Base-by-base conservation (phyloP, 2,888 invertebrate genomes). In the Cylloceria caligata region DNA sequence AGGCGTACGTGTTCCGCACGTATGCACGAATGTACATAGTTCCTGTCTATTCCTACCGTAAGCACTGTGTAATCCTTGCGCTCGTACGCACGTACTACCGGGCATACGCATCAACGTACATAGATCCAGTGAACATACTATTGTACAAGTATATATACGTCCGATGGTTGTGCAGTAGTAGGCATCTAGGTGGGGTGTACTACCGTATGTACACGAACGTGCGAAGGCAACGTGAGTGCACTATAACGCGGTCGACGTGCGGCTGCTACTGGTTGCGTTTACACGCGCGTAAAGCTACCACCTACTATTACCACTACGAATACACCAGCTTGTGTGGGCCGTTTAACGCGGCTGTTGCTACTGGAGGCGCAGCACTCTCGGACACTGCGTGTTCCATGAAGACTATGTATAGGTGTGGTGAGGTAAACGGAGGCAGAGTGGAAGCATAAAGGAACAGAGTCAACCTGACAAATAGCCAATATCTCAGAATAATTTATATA, bases 211-310 rank as follows among this genome's bases (percentile, higher is more conserved):
- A 21, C 3, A 21, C 39, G 16, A 13, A 24, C 16, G 75, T 30
- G 78, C 55, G 64, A 72, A 67, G 57, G 27, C 78, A 24, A 60
- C 72, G 65, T 67, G 77, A 71, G 71, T 77, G 78, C 65, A 57
- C 65, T 72, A 49, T 83, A 85, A 83, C 86, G 85, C 78, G 85
- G 84, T 86, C 85, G 85, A 85, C 85, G 83, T 85, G 84, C 83
- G 82, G 76, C 83, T 73, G 86, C 84, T 86, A 85, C 85, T 73
- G 84, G 86, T 84, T 83, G 80, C 79, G 83, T 87, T 85, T 83
- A 84, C 86, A 85, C 84, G 84, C 76, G 83, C 81, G 85, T 85
- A 84, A 85, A 86, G 57, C 47, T 57, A 67, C 72, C 78, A 60
- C 57, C 67, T 65, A 57, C 72, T 19, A 49, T 72, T 47, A 72